Conservation (phyloP, 2,797 vertebrate genomes). For the Ambastaia sidthimunki region DNA sequence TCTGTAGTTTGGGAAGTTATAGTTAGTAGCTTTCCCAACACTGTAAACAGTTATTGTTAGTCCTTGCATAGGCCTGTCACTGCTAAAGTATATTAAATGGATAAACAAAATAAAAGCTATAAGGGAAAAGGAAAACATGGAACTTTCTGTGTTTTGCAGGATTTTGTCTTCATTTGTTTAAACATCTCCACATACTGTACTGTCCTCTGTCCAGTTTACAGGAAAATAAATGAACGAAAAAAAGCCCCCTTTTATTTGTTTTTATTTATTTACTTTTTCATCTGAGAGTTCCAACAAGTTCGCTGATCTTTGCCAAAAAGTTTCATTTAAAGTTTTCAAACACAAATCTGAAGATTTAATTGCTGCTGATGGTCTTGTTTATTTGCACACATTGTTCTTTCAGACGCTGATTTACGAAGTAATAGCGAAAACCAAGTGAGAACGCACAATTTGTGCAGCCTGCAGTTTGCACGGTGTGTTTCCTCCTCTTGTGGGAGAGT, state of each 20-base stretch:
- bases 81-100: too few species aligned
- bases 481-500: neutral
- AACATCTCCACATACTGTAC: slow-evolving; percentile 19
- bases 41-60: too few species aligned
- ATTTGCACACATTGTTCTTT: neutral
- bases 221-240: neutral
- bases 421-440: neutral
- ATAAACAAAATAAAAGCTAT: neutral
- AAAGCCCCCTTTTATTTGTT: neutral
- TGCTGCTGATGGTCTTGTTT: neutral
- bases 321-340: neutral
- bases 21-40: slow-evolving; percentile 2
- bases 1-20: neutral
- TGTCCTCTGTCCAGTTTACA: neutral
- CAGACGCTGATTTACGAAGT: neutral
- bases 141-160: neutral
- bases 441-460: neutral
- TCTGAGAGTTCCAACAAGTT: too few species aligned
- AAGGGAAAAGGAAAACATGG: neutral
- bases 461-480: too few species aligned
- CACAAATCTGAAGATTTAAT: neutral
- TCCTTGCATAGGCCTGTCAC: too few species aligned
- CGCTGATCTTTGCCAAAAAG: neutral
- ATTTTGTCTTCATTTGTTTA: slow-evolving; percentile 3
- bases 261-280: too few species aligned